Conservation (phyloP, 2,113 vertebrate species). For the human (Homo sapiens) region GRCh38 chr3:71685501-71686000, state of each 20-base stretch:
- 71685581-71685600: no score
- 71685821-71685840: not conserved
- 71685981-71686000: no score
- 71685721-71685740: constrained; percentile 25
- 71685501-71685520: no score
- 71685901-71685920: not conserved
- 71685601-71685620: no score
- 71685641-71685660: no score
- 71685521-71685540: no score
- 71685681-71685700: not conserved
- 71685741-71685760: not conserved
- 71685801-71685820: not conserved
- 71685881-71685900: rapidly evolving
- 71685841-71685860: not conserved
- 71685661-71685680: not conserved
- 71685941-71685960: not conserved
- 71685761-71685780: not conserved
- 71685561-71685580: no score
- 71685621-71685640: no score
- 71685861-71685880: not conserved
- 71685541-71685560: no score
- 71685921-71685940: not conserved
- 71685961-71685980: not conserved
- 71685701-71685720: not conserved
- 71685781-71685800: not conserved